phyloP scores from a whole-genome alignment of 2,888 invertebrate genomes.

The Adelognathus sp. region DNA sequence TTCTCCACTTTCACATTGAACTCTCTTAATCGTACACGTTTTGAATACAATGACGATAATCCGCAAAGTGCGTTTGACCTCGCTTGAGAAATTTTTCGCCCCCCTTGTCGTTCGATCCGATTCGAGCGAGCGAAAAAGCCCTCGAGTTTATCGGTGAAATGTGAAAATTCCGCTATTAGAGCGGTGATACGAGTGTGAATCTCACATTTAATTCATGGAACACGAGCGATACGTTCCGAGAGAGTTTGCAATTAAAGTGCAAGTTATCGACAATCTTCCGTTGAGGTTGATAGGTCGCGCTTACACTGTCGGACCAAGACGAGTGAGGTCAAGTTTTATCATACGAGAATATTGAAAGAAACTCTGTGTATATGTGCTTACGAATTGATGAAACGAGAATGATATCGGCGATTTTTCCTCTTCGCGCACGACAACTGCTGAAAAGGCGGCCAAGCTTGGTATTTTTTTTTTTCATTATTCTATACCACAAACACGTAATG shows the following conservation, averaged over 20 bases:
- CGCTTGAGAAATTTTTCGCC: too few species aligned
- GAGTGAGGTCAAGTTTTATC: conserved; percentile 11
- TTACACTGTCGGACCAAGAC: background rate
- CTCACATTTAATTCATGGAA: background rate
- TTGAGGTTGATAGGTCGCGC: background rate
- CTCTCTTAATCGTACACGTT: too few species aligned
- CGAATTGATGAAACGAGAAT: background rate
- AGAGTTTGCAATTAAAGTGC: conserved; percentile 15
- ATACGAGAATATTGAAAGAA: conserved; percentile 20
- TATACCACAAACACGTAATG: background rate
- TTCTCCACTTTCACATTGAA: too few species aligned
- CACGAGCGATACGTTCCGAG: background rate
- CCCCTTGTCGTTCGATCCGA: too few species aligned
- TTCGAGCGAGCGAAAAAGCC: too few species aligned
- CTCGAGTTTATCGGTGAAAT: background rate
- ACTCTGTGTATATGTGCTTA: background rate
- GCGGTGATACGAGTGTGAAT: background rate
- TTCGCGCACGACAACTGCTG: background rate
- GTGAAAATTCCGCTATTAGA: background rate
- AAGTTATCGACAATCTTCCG: background rate
- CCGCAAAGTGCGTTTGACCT: too few species aligned
- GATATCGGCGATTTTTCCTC: background rate
- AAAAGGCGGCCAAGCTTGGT: background rate
- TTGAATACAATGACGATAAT: too few species aligned
- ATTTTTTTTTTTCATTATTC: background rate